Base-by-base conservation (phyloP, 2,888 invertebrate genomes). In the Ophion ellenae region DNA sequence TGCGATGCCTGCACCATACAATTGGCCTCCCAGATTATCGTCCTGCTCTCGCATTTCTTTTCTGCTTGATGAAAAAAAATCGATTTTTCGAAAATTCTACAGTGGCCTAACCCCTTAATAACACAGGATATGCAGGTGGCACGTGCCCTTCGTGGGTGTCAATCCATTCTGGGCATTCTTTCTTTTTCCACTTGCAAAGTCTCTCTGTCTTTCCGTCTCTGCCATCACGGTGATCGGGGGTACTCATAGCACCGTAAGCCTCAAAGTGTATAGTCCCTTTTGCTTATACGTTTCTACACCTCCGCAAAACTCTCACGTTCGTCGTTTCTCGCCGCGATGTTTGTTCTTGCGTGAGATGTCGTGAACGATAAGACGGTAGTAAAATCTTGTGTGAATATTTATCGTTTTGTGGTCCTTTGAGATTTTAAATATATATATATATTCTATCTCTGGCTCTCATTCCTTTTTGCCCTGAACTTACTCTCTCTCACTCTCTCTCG, bases 381-480 rank as follows among this genome's bases (percentile, higher is more conserved):
- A 78, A 86, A 83, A 76, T 83, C 85, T 47, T 82, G 36, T 83
- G 85, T 82, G 82, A 85, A 85, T 83, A 86, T 86, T 86, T 86
- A 86, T 86, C 66, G 78, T 67, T 67, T 45, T 53, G 64, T 36
- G 64, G 71, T 73, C 73, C 67, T 32, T 32, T 32, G 32, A 32
- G 32, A 67, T 61, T 11, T 10, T 45, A 47, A 53, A 47, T 36
- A 14, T 67, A 53, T 67, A 20, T 66, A 20, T 67, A 47, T 47
- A 32, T 32, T 32, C 0, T 32, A 32, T 32, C 32, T 32, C 32
- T 3, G 32, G 4, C 32, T n/a, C n/a, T 67, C 67, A 20, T 24
- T 67, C 67, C 24, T 24, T 67, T 45, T 64, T 47, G 17, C 77
- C 9, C 9, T 77, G 17, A 11, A 20, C 24, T 59, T 74, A 7